Percentiles rank a stretch among this genome's conserved stretches.
These are phyloP conservation scores for Paguma larvata DNA, from an alignment of 2,797 vertebrate species.

Conservation along the genomic window DNA sequence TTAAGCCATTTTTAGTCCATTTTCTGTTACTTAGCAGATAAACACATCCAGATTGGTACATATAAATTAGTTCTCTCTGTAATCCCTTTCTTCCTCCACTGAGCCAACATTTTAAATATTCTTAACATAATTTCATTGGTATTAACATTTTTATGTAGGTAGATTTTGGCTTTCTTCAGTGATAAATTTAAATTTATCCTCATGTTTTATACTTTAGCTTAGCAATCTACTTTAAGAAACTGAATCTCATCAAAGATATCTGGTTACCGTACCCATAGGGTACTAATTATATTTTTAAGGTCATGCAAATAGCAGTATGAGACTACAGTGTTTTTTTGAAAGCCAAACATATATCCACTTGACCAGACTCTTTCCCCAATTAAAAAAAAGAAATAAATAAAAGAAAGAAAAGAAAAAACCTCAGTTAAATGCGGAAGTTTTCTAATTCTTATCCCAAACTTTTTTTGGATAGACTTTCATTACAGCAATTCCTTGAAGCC, in stretches of 20 bases:
- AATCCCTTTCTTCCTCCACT: neutral
- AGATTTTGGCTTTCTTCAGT: constrained; percentile 1
- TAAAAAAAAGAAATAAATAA: neutral
- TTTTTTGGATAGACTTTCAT: constrained; percentile 56
- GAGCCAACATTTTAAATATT: neutral
- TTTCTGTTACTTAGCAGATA: constrained; percentile 15
- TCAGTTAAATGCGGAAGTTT: neutral
- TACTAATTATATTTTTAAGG: constrained; percentile 15
- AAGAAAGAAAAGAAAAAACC: neutral
- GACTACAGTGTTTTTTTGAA: neutral
- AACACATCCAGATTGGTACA: neutral
- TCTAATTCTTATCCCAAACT: constrained; percentile 53
- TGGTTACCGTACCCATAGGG: neutral
- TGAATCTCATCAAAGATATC: constrained; percentile 20
- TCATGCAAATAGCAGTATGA: neutral
- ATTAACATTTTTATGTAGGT: constrained; percentile 19
- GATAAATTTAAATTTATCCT: constrained; percentile 26
- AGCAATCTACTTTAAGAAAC: constrained; percentile 40
- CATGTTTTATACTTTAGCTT: constrained; percentile 50
- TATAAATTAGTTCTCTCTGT: neutral
- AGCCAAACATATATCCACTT: neutral
- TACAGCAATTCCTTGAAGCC: constrained; percentile 63
- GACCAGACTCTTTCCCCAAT: neutral
- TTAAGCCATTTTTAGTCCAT: neutral
- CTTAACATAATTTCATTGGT: neutral